Percentiles rank a stretch among this genome's conserved stretches.
Evolutionary conservation across 2,888 invertebrate species (phyloP).

Genomic region (Drosophila diplacantha): DNA sequence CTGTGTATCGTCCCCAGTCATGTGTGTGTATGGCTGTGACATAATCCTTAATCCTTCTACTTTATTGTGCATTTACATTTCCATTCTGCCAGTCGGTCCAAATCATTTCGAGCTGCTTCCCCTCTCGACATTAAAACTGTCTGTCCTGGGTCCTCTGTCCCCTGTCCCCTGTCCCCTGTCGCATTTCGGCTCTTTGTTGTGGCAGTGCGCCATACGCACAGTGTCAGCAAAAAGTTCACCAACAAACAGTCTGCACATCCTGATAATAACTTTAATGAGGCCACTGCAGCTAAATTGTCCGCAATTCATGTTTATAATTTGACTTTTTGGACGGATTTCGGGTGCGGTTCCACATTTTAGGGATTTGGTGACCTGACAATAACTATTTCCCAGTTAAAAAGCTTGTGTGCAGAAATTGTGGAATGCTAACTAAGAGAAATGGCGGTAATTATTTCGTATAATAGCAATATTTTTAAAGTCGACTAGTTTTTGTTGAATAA

Average conservation of each 20-base stretch:
- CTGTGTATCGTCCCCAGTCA: constrained; percentile 44
- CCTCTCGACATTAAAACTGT: constrained; percentile 37
- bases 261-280: constrained; percentile 36
- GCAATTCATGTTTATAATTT: constrained; percentile 33
- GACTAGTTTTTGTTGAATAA: not conserved
- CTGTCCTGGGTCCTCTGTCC: not conserved
- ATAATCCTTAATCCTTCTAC: constrained; percentile 69
- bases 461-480: not conserved
- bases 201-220: constrained; percentile 21
- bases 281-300: constrained; percentile 18
- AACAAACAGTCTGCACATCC: constrained; percentile 14
- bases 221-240: constrained; percentile 45
- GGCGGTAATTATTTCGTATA: not conserved
- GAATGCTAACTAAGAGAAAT: constrained; percentile 11
- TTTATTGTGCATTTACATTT: constrained; percentile 67
- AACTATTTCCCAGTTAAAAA: constrained; percentile 15
- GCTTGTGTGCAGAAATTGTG: constrained; percentile 2
- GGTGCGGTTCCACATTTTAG: constrained; percentile 3
- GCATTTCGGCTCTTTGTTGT: constrained; percentile 17
- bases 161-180: not conserved
- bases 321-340: constrained; percentile 18
- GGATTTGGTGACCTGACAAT: constrained; percentile 8
- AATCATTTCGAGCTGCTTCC: constrained; percentile 6
- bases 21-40: constrained; percentile 34
- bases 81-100: constrained; percentile 39